Base-by-base conservation (phyloP, 2,888 invertebrate species). In the Tachina grossa region DNA sequence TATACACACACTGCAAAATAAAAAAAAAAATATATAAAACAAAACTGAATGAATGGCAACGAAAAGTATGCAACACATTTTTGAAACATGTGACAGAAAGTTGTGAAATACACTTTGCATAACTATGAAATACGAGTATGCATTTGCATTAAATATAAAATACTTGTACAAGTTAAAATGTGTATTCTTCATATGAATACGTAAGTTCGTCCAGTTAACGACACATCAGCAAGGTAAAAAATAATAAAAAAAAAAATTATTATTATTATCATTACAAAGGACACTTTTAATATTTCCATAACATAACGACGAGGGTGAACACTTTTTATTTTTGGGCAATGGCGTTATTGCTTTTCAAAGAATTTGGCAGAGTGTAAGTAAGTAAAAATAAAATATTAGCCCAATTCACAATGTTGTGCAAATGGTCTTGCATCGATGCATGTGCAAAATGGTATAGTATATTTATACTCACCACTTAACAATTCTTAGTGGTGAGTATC, bases 61-160 rank as follows among this genome's bases (percentile, higher is more conserved):
- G 57, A 71, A 31, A 57, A 31, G 57, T 66, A 75, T 19, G 41
- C 63, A 81, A 49, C 74, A 82, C 84, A 81, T 82, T 82, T 83
- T 31, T 41, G 51, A 78, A 83, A 79, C 75, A 78, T 83, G 85
- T 85, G 83, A 82, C 79, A 79, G 39, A 11, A 75, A 68, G 45
- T 79, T 83, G 61, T 83, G 66, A 72, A 68, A 63, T 51, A 43
- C 45, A 16, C 3, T 49, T 31, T 49, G 45, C 39, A 9, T 41
- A 31, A 13, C 16, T 51, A 41, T 13, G 31, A 41, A 51, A n/a
- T 51, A n/a, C n/a, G n/a, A n/a, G n/a, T n/a, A 59, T 6, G n/a
- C 39, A 31, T 39, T 31, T 31, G 31, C 31, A 31, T 31, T 31
- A 31, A 31, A 31, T 31, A 31, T 31, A 31, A 22, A 2, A 49